phyloP scores from a whole-genome alignment of 2,888 invertebrate species.

The Meteorus cinctellus region DNA sequence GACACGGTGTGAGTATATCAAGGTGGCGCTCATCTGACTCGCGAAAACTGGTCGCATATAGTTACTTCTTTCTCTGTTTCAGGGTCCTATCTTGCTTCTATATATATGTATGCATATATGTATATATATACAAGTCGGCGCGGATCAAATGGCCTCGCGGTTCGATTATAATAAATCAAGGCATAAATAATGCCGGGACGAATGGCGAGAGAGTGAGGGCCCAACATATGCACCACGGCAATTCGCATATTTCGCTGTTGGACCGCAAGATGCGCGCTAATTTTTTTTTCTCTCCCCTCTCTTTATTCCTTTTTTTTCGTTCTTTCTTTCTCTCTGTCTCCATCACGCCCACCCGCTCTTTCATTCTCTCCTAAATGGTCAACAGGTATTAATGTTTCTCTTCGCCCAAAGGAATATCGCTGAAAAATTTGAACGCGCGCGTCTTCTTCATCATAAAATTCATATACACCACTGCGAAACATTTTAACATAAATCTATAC shows the following conservation, averaged over 20 bases:
- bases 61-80: conserved; percentile 27
- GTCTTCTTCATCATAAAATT: conserved; percentile 22
- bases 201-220: conserved; percentile 56
- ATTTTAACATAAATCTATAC: conserved; percentile 12
- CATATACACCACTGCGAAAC: neutral
- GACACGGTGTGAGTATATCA: conserved; percentile 35
- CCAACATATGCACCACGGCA: conserved; percentile 34
- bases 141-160: conserved; percentile 44
- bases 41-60: conserved; percentile 38
- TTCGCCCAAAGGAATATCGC: conserved; percentile 54
- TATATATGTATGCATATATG: neutral
- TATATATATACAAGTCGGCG: conserved; percentile 25
- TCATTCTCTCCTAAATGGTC: conserved; percentile 54
- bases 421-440: conserved; percentile 12
- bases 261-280: conserved; percentile 27
- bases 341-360: conserved; percentile 30
- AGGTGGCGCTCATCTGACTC: conserved; percentile 40
- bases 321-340: conserved; percentile 37
- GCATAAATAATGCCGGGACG: conserved; percentile 72
- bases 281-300: conserved; percentile 15
- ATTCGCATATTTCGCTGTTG: conserved; percentile 29
- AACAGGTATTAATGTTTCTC: conserved; percentile 66
- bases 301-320: conserved; percentile 42
- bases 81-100: neutral
- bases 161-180: conserved; percentile 73